Evolutionary conservation across 2,113 vertebrate species (phyloP), one percentile per base, ranked within the genome.

Genomic region (Rhea americana): DNA sequence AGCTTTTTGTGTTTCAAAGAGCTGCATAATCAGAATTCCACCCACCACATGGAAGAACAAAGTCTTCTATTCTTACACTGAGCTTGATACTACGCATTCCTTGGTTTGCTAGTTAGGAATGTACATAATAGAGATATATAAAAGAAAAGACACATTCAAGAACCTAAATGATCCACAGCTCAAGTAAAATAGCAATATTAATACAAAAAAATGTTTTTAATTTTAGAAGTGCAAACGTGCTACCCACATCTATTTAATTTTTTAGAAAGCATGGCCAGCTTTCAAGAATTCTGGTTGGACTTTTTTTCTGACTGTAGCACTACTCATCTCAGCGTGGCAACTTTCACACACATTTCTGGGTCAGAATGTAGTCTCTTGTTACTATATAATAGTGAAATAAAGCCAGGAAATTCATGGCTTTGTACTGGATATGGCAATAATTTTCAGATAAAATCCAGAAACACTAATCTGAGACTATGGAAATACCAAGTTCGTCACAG

Each of bases 241-340:
- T 85, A 62, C 25, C 78, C 66, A 25, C 35, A 88, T 83, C 67
- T 78, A 63, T 91, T 93, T 90, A 78, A 85, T 50, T 92, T 94
- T 72, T 82, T 86, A 76, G 84, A 66, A 94, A 91, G 72, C 5
- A 13, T 63, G 66, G 24, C 77, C 62, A 20, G 37, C 65, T 93
- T 77, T 67, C 53, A 93, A 59, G 53, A 93, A 81, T 83, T 68
- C 89, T 82, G 45, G 39, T 59, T 94, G 90, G 87, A 68, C 41
- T 56, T 90, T 47, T 88, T 88, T 93, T 70, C 73, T 85, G 66
- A 73, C 35, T 2, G 0, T 55, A 81, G 68, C 22, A 53, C 45
- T 96, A 93, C 84, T 67, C 66, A 68, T 51, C 61, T 88, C 76
- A 93, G 74, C 53, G 19, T 77, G 61, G 87, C 51, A 92, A 43